Conservation (phyloP, 2,113 vertebrate species). For the Pimephales promelas region DNA sequence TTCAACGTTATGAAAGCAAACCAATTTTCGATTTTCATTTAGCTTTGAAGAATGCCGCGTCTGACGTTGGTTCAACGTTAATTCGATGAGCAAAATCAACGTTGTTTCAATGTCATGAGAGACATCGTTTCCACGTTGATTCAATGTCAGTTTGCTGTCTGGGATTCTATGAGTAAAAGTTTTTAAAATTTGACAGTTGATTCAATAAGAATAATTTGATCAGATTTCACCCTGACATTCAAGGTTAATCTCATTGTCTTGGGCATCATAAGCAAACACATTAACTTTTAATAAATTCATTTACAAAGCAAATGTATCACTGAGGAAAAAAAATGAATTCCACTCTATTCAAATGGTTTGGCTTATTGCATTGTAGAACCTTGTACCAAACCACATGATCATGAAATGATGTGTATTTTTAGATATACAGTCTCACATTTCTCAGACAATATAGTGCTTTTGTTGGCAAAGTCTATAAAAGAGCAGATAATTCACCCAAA, state of each 20-base stretch:
- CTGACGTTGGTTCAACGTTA: no score
- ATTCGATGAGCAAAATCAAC: no score
- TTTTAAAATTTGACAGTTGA: conserved; percentile 4
- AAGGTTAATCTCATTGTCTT: conserved; percentile 1
- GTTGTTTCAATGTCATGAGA: no score
- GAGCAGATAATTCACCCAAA: background rate
- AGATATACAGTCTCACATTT: background rate
- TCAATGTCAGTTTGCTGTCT: no score
- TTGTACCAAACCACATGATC: background rate
- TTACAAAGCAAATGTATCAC: background rate
- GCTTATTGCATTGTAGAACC: background rate
- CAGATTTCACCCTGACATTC: conserved; percentile 4
- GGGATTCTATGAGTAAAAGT: background rate
- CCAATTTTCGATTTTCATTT: no score
- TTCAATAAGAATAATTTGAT: background rate
- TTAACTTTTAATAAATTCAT: conserved; percentile 3
- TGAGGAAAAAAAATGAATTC: background rate
- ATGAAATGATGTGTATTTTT: background rate
- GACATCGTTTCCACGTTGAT: no score
- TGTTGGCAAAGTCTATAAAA: background rate
- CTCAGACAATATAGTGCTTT: background rate
- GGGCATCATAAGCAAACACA: background rate
- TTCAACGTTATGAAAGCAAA: no score
- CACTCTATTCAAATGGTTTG: background rate
- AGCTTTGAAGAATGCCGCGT: no score